Evolutionary conservation across 2,888 invertebrate species (phyloP).

Genomic region (Cheilosia vernalis): DNA sequence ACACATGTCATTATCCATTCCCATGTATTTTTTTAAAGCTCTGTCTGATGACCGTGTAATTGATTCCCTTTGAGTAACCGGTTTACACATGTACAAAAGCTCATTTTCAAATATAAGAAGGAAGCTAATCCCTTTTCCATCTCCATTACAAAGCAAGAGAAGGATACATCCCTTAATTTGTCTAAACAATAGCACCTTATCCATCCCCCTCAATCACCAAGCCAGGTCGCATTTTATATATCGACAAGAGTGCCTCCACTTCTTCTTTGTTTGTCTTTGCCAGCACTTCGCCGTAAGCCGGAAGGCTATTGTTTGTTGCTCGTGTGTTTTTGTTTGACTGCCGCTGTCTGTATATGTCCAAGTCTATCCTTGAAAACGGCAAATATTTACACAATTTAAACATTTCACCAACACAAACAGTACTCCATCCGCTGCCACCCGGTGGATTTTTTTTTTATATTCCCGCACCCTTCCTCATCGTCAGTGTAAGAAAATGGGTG

Average conservation of each 20-base stretch:
- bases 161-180: constrained; percentile 55
- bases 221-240: neutral
- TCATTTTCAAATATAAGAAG: constrained; percentile 6
- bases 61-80: constrained; percentile 25
- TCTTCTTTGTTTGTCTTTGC: neutral
- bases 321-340: neutral
- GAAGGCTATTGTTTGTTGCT: constrained; percentile 30
- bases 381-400: constrained; percentile 70
- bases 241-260: neutral
- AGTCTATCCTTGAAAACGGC: constrained; percentile 32
- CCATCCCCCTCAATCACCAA: neutral
- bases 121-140: constrained; percentile 6
- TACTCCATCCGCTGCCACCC: constrained; percentile 3
- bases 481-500: neutral
- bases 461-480: neutral
- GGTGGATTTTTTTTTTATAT: neutral
- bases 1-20: constrained; percentile 5
- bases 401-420: constrained; percentile 58
- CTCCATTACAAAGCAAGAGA: constrained; percentile 36
- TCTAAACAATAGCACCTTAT: constrained; percentile 64
- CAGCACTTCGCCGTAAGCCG: neutral
- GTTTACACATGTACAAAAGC: constrained; percentile 29
- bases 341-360: neutral
- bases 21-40: neutral
- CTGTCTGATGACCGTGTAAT: constrained; percentile 41